Base-by-base conservation (phyloP, 2,888 invertebrate genomes). In the Dryadula phaetusa region DNA sequence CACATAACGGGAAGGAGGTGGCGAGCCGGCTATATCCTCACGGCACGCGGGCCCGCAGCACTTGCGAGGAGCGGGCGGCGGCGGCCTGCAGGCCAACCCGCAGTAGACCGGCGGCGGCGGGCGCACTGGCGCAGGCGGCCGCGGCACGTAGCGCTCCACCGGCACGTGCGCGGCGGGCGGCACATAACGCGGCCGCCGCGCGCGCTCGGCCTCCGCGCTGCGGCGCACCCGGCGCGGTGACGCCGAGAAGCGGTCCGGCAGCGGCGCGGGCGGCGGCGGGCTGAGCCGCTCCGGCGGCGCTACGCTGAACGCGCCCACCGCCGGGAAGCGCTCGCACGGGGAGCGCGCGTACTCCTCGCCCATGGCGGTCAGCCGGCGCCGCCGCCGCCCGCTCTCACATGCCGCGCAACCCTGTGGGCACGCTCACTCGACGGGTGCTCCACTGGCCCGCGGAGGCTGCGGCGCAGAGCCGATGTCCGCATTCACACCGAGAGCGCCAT, bases 151-250 rank as follows among this genome's bases (percentile, higher is more conserved):
- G 76, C 95, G 94, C 87, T 95, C 95, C 74, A 95, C 95, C 16
- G 95, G 95, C 78, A 95, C 94, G 84, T 95, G 95, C 16, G 95
- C 95, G 70, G 95, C 94, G 6, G 95, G 95, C 20, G 95, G 95
- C 73, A 95, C 93, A 77, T 95, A 95, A 75, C 95, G 92, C 84
- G 85, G 95, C 71, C 91, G 84, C 76, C 91, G 86, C 76, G 95
- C 94, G 80, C 95, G 95, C 72, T 95, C 95, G 72, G 94, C 94
- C 65, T 95, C 94, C 6, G 37, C 37, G 70, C 95, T 93, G 77
- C 95, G 95, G 78, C 95, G 92, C 90, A 84, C 94, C 88, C 86
- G 94, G 93, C 84, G 94, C 88, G 83, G 94, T 82, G 82, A 94
- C 72, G 94, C 93, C 92, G 93, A 86, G 81, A 90, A 87, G 76